Evolutionary conservation across 2,888 invertebrate genomes (phyloP), one percentile per base, ranked within the genome.

Genomic region (Diarsia dahlii): DNA sequence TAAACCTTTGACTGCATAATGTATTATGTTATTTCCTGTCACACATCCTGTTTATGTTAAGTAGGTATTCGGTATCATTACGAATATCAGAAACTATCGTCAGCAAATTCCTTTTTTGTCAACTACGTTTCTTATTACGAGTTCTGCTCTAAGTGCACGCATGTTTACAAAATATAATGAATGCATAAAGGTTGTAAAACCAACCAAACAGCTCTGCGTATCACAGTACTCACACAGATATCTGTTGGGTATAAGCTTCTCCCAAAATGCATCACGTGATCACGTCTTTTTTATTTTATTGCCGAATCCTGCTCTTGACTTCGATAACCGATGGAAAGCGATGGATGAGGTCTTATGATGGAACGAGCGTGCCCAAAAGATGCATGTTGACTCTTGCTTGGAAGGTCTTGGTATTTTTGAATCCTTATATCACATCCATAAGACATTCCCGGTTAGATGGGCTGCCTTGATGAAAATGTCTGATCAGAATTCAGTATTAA

Each of bases 71-170:
- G n/a, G 12, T 74, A 9, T 39, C 12, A 71, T 45, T 50, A 6
- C 5, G 20, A 63, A 34, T 74, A 34, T 20, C 64, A 8, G 15
- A 39, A 13, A 12, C 10, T 2, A n/a, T 50, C n/a, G 18, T 45
- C 50, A 50, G 45, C 45, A n/a, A 56, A 66, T 50, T 77, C 39
- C 20, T 58, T 50, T 76, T 1, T n/a, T 50, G 3, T 45, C 28
- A 18, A 15, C 56, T 45, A 4, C 23, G 45, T 13, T 6, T 34
- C 45, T 13, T 65, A 28, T 66, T 48, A 48, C 65, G 8, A 10
- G 1, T 48, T 20, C 28, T 69, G 46, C n/a, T 69, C 0, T 39
- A 20, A 46, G 45, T 15, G 8, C 6, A 23, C 4, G 68, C 39
- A 23, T 71, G 67, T 48, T 39, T 58, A 39, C 23, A 58, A 56